A percentile compares a stretch with the other conserved stretches of the same genome.
phyloP scores from a whole-genome alignment of 1,140 invertebrate species.

The Trachymyrmex septentrionalis region DNA sequence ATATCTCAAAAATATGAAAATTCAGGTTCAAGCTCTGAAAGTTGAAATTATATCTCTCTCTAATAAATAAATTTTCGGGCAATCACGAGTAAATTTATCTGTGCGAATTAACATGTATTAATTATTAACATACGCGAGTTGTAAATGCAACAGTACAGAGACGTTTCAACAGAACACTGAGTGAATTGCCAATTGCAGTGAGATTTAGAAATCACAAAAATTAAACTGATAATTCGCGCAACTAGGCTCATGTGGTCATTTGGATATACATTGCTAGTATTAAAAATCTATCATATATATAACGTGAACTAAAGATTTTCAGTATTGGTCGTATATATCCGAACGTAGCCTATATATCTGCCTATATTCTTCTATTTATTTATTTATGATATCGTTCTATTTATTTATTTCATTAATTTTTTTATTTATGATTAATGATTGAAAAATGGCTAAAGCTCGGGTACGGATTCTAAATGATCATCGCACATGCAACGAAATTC shows the following conservation, averaged over 20 bases:
- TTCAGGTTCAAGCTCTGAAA: background rate
- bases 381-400: background rate
- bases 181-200: no score
- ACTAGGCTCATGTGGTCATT: no score
- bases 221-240: background rate
- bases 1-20: background rate
- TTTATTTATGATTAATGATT: background rate
- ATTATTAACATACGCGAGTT: background rate
- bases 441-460: background rate
- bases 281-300: no score
- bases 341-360: no score
- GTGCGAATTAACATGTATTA: background rate
- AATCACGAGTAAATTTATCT: background rate
- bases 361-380: background rate
- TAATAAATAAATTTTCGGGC: background rate
- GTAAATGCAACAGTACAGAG: background rate
- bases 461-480: background rate
- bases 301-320: no score
- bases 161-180: background rate
- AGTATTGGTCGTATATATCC: no score
- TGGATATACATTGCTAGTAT: no score
- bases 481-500: constrained; percentile 17
- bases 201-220: no score
- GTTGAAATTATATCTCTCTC: background rate
- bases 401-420: background rate